phyloP scores from a whole-genome alignment of 1,140 invertebrate species.

The Drosophila varians region DNA sequence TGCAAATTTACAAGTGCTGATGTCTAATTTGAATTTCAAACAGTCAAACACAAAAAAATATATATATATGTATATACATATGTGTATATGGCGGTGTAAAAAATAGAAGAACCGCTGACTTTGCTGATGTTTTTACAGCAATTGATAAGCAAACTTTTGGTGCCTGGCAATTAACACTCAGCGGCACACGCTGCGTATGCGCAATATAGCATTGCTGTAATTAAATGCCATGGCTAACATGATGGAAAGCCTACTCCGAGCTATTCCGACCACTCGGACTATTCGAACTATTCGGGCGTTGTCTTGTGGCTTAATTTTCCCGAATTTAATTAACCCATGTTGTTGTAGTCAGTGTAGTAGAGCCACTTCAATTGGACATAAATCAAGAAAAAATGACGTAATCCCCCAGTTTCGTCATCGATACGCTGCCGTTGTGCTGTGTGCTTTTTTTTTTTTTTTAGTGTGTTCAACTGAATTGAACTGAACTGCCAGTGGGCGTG shows the following conservation, averaged over 20 bases:
- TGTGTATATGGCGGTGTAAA: slow-evolving; percentile 16
- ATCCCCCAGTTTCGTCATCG: slow-evolving; percentile 59
- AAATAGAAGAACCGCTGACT: slow-evolving; percentile 36
- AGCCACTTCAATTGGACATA: slow-evolving; percentile 62
- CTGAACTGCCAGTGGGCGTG: slow-evolving; percentile 54
- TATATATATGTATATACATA: slow-evolving; percentile 8
- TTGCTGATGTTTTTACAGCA: slow-evolving; percentile 25
- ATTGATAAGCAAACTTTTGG: slow-evolving; percentile 70
- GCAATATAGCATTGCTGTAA: slow-evolving; percentile 49
- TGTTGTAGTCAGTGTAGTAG: slow-evolving; percentile 35
- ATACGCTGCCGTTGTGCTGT: slow-evolving; percentile 36
- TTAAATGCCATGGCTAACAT: slow-evolving; percentile 38
- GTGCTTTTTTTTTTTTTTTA: slow-evolving; percentile 28
- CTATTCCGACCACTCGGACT: slow-evolving; percentile 13
- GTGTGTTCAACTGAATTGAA: slow-evolving; percentile 24
- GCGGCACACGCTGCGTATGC: slow-evolving; percentile 71
- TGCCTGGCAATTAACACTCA: slow-evolving; percentile 68
- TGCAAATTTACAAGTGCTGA: slow-evolving; percentile 77
- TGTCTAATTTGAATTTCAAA: slow-evolving; percentile 81
- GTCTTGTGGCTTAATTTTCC: slow-evolving; percentile 59
- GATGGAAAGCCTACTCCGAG: slow-evolving; percentile 9
- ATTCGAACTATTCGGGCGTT: slow-evolving; percentile 41
- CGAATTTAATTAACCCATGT: slow-evolving; percentile 70
- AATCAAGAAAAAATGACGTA: slow-evolving; percentile 67
- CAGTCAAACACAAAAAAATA: slow-evolving; percentile 33